Evolutionary conservation across 1,140 invertebrate genomes (phyloP).

Genomic region (Varroa destructor): DNA sequence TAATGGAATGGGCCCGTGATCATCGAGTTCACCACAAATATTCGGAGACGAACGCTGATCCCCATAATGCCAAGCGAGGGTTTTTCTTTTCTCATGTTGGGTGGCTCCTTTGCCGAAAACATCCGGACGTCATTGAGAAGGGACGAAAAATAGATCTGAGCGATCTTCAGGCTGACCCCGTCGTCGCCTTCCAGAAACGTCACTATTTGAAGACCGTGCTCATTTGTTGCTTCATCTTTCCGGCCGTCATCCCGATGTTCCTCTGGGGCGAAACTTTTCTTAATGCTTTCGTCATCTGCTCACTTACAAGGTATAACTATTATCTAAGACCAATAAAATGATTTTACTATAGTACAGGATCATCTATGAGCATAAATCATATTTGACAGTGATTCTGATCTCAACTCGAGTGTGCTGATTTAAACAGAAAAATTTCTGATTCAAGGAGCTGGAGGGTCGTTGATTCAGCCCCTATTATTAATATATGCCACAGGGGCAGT

Average conservation of each 20-base stretch:
- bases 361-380: not conserved
- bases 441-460: not conserved
- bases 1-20: conserved; percentile 83
- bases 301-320: conserved; percentile 45
- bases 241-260: conserved; percentile 64
- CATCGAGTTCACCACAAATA: conserved; percentile 93
- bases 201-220: conserved; percentile 50
- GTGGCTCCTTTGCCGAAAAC: conserved; percentile 81
- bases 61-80: conserved; percentile 80
- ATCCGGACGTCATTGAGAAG: conserved; percentile 71
- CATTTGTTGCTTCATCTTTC: conserved; percentile 65
- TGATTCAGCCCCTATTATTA: no score
- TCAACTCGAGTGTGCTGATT: not conserved
- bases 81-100: conserved; percentile 94
- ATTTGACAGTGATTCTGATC: not conserved
- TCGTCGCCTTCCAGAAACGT: conserved; percentile 72
- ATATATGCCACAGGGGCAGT: no score
- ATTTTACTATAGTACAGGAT: no score
- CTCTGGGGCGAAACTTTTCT: conserved; percentile 64
- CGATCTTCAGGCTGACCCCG: conserved; percentile 71
- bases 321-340: no score
- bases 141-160: conserved; percentile 70
- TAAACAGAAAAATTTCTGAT: not conserved
- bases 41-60: conserved; percentile 86
- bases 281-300: conserved; percentile 62